Percentiles rank a stretch among this genome's conserved stretches.
Evolutionary conservation across 2,797 vertebrate species (phyloP).

Genomic region (Smutsia temminckii): DNA sequence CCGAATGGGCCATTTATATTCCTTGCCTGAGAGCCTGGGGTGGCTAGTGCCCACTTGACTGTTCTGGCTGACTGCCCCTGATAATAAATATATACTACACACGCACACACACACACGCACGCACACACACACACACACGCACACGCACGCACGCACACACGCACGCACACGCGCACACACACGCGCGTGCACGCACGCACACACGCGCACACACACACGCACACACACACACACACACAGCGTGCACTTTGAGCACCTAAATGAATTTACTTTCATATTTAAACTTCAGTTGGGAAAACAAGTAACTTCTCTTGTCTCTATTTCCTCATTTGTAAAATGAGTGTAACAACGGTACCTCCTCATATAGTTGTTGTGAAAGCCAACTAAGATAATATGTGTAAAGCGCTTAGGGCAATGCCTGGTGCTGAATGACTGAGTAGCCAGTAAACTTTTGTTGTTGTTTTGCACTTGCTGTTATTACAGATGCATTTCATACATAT

Average conservation of each 20-base stretch:
- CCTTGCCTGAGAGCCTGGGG: background rate
- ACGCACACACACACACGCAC: rapidly evolving
- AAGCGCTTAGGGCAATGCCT: background rate
- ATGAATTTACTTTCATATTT: background rate
- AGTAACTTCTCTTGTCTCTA: background rate
- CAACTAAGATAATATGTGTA: background rate
- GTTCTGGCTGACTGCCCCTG: background rate
- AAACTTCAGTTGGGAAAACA: background rate
- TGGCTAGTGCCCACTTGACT: no score
- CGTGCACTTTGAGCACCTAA: background rate
- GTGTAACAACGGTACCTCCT: background rate
- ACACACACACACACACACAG: background rate
- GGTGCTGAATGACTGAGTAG: background rate
- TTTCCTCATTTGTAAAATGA: background rate
- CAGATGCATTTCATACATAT: background rate
- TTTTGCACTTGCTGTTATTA: background rate
- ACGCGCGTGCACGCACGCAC: no score
- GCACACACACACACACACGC: no score
- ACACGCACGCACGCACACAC: rapidly evolving
- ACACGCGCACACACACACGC: rapidly evolving
- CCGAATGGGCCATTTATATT: background rate
- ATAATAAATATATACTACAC: background rate
- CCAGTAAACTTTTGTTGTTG: background rate
- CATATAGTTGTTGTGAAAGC: background rate
- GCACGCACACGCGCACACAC: rapidly evolving